Evolutionary conservation across 2,113 vertebrate species (phyloP).

Genomic region (Archocentrus centrarchus): DNA sequence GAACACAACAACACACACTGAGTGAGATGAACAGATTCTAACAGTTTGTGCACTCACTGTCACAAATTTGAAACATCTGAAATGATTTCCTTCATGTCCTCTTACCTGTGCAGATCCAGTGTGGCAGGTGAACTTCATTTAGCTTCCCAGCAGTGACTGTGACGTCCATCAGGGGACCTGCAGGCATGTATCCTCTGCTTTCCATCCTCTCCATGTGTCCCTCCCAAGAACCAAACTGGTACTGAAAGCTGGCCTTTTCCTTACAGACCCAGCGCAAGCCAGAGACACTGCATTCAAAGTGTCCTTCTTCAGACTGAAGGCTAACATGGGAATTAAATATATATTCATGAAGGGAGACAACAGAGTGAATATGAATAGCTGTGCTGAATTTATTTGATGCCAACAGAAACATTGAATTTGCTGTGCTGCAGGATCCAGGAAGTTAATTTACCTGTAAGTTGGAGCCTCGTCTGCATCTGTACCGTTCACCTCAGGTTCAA

Average conservation of each 20-base stretch:
- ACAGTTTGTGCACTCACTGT: not conserved
- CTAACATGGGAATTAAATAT: not conserved
- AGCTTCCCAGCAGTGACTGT: too few relatives aligned
- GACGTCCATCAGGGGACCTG: too few relatives aligned
- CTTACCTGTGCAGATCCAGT: slow-evolving; percentile 50
- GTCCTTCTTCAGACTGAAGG: slow-evolving; percentile 34
- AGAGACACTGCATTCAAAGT: too few relatives aligned
- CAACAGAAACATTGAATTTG: not conserved
- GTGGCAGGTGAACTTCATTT: too few relatives aligned
- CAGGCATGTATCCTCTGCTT: too few relatives aligned
- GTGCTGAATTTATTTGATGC: not conserved
- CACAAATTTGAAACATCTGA: not conserved
- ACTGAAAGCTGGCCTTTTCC: too few relatives aligned
- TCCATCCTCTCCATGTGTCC: too few relatives aligned
- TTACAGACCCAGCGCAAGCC: too few relatives aligned
- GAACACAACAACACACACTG: not conserved
- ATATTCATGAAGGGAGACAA: not conserved
- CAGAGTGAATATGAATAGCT: not conserved
- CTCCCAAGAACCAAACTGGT: too few relatives aligned
- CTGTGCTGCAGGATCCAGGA: not conserved
- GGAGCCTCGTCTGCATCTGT: not conserved
- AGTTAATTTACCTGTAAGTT: slow-evolving; percentile 39
- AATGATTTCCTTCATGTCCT: not conserved
- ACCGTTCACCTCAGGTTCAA: slow-evolving; percentile 24
- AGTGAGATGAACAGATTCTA: not conserved